Conservation (phyloP, 1,140 invertebrate species). For the Popillia japonica region DNA sequence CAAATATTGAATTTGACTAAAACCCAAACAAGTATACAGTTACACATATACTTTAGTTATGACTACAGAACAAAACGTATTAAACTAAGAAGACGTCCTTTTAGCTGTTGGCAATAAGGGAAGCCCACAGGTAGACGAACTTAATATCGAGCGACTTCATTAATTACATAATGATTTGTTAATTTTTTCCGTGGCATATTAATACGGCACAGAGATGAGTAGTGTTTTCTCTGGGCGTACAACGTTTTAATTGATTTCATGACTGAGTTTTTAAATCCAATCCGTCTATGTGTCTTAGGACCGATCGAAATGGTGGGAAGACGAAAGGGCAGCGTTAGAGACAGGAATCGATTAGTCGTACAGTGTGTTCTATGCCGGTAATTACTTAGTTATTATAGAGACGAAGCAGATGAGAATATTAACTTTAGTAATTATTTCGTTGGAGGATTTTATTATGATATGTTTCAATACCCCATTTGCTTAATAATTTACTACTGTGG, state of each 20-base stretch:
- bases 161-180: slow-evolving; percentile 36
- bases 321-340: background rate
- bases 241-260: slow-evolving; percentile 30
- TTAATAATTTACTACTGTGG: background rate
- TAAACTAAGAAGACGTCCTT: background rate
- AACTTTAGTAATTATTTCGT: background rate
- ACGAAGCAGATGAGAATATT: too few relatives aligned
- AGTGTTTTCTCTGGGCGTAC: slow-evolving; percentile 25
- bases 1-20: too few relatives aligned
- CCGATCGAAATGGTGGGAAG: background rate
- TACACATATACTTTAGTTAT: too few relatives aligned
- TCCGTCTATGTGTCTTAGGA: background rate
- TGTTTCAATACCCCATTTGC: background rate
- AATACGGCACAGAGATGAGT: slow-evolving; percentile 24
- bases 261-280: slow-evolving; percentile 17
- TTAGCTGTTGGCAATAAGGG: background rate
- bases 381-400: background rate
- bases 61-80: background rate
- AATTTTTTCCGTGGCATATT: slow-evolving; percentile 12
- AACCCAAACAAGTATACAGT: too few relatives aligned
- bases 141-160: background rate
- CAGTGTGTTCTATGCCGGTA: slow-evolving; percentile 4
- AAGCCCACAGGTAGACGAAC: background rate
- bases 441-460: background rate
- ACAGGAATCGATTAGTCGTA: slow-evolving; percentile 25